Conservation (phyloP, 1,140 invertebrate genomes). For the Aphaenogaster floridana region DNA sequence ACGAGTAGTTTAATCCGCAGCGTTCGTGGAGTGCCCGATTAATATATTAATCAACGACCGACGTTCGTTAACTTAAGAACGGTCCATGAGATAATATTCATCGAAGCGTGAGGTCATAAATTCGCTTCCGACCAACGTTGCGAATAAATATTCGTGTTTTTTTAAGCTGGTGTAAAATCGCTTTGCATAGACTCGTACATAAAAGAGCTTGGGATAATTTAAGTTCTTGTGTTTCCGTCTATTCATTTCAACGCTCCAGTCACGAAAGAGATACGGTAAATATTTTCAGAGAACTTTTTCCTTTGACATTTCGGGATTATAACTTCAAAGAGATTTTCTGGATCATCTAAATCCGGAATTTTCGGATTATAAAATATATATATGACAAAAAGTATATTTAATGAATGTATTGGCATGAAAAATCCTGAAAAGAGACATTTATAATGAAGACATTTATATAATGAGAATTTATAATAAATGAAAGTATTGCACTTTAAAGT, state of each 20-base stretch:
- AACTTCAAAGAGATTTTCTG: not conserved
- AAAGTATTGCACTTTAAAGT: too few relatives aligned
- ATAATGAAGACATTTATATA: too few relatives aligned
- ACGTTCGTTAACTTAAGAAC: not conserved
- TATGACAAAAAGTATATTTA: not conserved
- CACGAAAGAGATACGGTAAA: not conserved
- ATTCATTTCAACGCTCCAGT: not conserved
- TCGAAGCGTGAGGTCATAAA: not conserved
- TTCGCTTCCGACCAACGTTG: not conserved
- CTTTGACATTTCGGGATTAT: not conserved
- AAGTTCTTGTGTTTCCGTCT: not conserved
- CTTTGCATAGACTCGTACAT: not conserved
- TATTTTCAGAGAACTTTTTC: conserved; percentile 4
- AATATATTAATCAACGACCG: not conserved
- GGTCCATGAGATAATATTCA: not conserved
- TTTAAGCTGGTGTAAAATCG: not conserved
- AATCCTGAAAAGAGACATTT: too few relatives aligned
- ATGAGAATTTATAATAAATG: too few relatives aligned
- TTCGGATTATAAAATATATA: not conserved
- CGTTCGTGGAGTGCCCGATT: not conserved
- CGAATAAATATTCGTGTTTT: not conserved
- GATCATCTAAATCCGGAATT: not conserved
- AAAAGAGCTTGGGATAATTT: conserved; percentile 1
- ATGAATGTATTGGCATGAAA: not conserved
- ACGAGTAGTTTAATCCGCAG: not conserved